phyloP scores from a whole-genome alignment of 2,797 vertebrate species.

The Harpagifer antarcticus region DNA sequence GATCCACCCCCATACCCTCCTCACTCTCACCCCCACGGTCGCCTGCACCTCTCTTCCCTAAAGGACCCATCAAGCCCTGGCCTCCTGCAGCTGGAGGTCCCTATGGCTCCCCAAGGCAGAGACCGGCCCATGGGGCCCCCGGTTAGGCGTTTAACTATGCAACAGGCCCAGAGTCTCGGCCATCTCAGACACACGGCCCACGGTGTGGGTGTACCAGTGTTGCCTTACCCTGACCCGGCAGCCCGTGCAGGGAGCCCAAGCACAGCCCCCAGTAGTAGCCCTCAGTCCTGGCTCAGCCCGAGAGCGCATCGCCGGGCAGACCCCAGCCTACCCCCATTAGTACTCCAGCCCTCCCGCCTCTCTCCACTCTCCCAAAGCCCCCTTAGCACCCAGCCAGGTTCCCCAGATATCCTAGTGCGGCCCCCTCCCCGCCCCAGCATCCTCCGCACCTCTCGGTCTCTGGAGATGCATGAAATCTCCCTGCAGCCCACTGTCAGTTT shows the following conservation, averaged over 20 bases:
- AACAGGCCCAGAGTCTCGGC: constrained; percentile 96
- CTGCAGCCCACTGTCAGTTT: constrained; percentile 94
- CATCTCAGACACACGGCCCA: constrained; percentile 99
- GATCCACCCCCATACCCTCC: constrained; percentile 91
- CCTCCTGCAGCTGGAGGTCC: constrained; percentile 96
- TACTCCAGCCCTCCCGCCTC: constrained; percentile 97
- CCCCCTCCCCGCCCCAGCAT: constrained; percentile 94
- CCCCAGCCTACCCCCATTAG: constrained; percentile 97
- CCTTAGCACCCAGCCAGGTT: constrained; percentile 95
- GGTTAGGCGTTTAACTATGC: constrained; percentile 98
- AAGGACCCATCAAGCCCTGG: constrained; percentile 94
- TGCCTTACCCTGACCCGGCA: constrained; percentile 98
- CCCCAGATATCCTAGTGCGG: constrained; percentile 94
- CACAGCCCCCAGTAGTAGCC: constrained; percentile 96
- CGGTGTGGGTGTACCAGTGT: constrained; percentile 99
- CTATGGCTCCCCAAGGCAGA: constrained; percentile 91
- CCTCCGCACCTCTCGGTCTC: constrained; percentile 90
- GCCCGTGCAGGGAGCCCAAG: constrained; percentile 94
- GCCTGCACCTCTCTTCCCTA: constrained; percentile 86
- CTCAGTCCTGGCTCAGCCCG: constrained; percentile 97
- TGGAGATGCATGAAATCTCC: constrained; percentile 94
- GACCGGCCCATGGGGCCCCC: constrained; percentile 85
- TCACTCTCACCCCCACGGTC: constrained; percentile 85
- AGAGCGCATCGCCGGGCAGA: constrained; percentile 94
- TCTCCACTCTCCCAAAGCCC: constrained; percentile 98